These are phyloP conservation scores for Cydia splendana DNA, from an alignment of 1,140 invertebrate genomes.

Conservation along the genomic window DNA sequence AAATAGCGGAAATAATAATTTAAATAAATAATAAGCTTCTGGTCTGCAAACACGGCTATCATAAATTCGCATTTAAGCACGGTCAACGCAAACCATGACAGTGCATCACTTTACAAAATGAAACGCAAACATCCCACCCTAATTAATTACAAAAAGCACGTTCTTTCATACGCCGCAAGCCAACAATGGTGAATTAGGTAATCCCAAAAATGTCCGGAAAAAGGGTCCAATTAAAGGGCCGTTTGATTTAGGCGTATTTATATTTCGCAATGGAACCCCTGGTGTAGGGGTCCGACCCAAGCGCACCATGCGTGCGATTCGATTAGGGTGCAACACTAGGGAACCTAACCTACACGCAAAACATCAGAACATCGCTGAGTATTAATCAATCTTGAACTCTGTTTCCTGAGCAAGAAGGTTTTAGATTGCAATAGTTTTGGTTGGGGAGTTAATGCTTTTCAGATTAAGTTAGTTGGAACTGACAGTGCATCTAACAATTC, in stretches of 20 bases:
- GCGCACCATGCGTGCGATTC: constrained; percentile 74
- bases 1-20: constrained; percentile 37
- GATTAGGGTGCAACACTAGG: constrained; percentile 76
- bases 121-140: not conserved
- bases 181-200: constrained; percentile 64
- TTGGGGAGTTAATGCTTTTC: not conserved
- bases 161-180: constrained; percentile 20
- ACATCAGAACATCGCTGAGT: not conserved
- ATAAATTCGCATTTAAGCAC: constrained; percentile 11
- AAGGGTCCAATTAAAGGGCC: constrained; percentile 69
- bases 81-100: not conserved
- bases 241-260: constrained; percentile 75
- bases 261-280: constrained; percentile 72
- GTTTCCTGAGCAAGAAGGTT: not conserved
- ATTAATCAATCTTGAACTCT: not conserved
- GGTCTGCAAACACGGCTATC: not conserved
- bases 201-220: constrained; percentile 64
- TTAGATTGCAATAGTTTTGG: not conserved
- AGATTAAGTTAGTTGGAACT: constrained; percentile 39
- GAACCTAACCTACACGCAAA: constrained; percentile 34
- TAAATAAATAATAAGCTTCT: not conserved
- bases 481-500: constrained; percentile 62
- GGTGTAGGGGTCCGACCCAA: constrained; percentile 65
- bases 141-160: constrained; percentile 32
- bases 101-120: constrained; percentile 15